phyloP scores from a whole-genome alignment of 2,888 invertebrate genomes.

The Helobdella robusta region DNA sequence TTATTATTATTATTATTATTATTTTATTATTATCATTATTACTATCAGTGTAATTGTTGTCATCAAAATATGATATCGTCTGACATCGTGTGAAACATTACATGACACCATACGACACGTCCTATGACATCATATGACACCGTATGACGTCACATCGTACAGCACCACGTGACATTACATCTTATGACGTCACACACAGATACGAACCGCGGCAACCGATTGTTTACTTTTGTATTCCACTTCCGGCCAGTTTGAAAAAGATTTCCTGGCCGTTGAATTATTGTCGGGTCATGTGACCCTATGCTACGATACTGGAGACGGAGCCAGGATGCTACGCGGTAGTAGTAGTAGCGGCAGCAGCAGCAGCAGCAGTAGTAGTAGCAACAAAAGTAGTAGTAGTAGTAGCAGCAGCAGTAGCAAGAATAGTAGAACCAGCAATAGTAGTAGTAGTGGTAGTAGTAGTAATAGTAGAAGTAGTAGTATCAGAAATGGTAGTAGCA shows the following conservation, averaged over 20 bases:
- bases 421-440: background rate
- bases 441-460: constrained; percentile 4
- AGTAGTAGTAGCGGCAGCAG: background rate
- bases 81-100: too few relatives aligned
- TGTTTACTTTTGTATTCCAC: constrained; percentile 21
- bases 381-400: background rate
- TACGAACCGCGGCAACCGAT: constrained; percentile 20
- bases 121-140: too few relatives aligned
- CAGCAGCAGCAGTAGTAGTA: background rate
- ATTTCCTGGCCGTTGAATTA: constrained; percentile 26
- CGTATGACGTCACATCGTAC: too few relatives aligned
- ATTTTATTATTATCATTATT: too few relatives aligned
- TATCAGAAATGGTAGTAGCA: background rate
- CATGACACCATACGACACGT: too few relatives aligned
- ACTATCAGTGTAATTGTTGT: too few relatives aligned
- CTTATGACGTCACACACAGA: constrained; percentile 4
- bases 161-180: too few relatives aligned
- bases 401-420: background rate
- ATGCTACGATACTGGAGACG: constrained; percentile 24
- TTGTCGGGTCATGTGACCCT: constrained; percentile 11
- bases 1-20: too few relatives aligned
- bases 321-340: constrained; percentile 13
- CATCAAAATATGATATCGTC: too few relatives aligned
- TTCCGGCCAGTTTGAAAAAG: constrained; percentile 21
- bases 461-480: background rate